Conservation (phyloP, 2,113 vertebrate species). For the Anguilla rostrata region DNA sequence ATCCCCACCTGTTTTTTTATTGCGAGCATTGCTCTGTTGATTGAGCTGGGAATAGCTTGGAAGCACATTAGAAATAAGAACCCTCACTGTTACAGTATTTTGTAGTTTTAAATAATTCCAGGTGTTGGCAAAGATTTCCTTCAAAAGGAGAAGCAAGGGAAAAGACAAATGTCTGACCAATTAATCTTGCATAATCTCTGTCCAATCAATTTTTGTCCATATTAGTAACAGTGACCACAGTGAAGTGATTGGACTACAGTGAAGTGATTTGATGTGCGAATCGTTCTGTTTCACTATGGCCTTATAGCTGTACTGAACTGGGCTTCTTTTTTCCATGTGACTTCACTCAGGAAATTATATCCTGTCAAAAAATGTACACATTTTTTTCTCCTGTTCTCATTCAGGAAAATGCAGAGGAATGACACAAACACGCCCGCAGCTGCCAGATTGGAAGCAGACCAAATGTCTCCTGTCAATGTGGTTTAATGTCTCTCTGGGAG, state of each 20-base stretch:
- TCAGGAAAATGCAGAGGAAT: background rate
- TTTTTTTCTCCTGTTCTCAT: conserved; percentile 10
- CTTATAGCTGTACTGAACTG: background rate
- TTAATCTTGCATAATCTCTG: background rate
- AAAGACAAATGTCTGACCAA: background rate
- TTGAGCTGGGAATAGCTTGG: background rate
- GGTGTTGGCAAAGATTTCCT: background rate
- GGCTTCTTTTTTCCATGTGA: background rate
- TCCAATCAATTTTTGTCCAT: conserved; percentile 1
- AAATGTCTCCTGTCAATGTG: conserved; percentile 14
- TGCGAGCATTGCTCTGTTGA: background rate
- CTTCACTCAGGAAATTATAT: background rate
- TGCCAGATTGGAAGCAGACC: conserved; percentile 15
- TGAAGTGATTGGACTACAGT: background rate
- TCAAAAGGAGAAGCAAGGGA: background rate
- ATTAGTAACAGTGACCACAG: background rate
- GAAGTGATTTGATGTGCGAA: background rate
- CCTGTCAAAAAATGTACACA: conserved; percentile 5
- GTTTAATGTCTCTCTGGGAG: conserved; percentile 11
- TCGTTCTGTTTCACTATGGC: background rate
- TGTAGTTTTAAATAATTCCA: background rate
- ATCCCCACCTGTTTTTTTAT: background rate
- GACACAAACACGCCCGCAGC: background rate
- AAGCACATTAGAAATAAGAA: background rate
- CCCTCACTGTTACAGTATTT: background rate